Evolutionary conservation across 92 coral and sea anemone genomes (phyloP).

Genomic region (Umimayanthus chanpuru): DNA sequence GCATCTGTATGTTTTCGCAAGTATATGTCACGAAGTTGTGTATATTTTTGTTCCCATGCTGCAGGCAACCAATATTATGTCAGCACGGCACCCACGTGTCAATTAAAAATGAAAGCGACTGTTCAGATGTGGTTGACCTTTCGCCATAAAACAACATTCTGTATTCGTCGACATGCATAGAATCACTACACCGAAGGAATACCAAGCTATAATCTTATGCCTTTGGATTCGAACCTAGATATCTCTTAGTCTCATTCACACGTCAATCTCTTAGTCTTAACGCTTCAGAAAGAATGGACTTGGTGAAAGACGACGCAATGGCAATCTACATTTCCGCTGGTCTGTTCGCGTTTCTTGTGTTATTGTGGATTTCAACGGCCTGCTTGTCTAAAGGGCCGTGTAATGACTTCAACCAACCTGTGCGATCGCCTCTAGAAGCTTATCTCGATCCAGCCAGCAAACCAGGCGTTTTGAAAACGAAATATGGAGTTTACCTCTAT

Average conservation of each 20-base stretch:
- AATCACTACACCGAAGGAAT: background rate
- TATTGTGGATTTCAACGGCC: constrained; percentile 64
- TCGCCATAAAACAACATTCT: background rate
- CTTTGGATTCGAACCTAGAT: background rate
- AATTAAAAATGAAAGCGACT: background rate
- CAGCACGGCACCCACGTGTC: background rate
- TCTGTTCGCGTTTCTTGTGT: constrained; percentile 61
- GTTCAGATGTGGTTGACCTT: constrained; percentile 6
- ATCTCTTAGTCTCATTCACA: background rate
- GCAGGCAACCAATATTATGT: constrained; percentile 3
- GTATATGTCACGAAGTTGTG: background rate
- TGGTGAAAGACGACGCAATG: constrained; percentile 56
- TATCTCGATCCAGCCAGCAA: constrained; percentile 76
- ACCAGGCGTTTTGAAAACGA: constrained; percentile 58
- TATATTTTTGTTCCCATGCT: background rate
- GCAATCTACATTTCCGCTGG: constrained; percentile 80
- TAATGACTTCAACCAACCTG: constrained; percentile 73
- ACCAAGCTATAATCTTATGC: background rate
- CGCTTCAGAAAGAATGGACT: constrained; percentile 1
- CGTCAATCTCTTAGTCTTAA: background rate
- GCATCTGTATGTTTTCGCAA: background rate
- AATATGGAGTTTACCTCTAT: constrained; percentile 69
- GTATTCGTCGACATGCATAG: background rate
- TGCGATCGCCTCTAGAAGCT: constrained; percentile 80
- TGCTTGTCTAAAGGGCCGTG: constrained; percentile 83